Evolutionary conservation across 1,140 invertebrate genomes (phyloP).

Genomic region (Anastatus disparis): DNA sequence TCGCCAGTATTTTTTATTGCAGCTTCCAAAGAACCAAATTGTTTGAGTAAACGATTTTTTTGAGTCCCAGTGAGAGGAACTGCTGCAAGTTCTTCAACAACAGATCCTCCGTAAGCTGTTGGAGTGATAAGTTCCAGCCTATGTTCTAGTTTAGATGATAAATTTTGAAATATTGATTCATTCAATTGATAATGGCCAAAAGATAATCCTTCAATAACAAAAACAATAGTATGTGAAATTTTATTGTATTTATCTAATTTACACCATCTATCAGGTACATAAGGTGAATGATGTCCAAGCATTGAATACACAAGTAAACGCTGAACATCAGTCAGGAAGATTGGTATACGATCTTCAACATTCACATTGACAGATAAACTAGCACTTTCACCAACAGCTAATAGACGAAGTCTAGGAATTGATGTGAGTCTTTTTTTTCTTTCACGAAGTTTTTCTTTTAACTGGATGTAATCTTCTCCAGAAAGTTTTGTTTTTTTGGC

Average conservation of each 20-base stretch:
- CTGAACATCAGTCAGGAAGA: slow-evolving; percentile 85
- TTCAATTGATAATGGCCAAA: slow-evolving; percentile 77
- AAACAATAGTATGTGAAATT: slow-evolving; percentile 73
- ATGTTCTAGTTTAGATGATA: slow-evolving; percentile 71
- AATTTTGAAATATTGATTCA: slow-evolving; percentile 71
- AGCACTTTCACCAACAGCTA: slow-evolving; percentile 72
- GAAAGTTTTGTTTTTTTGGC: slow-evolving; percentile 27
- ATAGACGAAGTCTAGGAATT: slow-evolving; percentile 71
- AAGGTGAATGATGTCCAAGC: slow-evolving; percentile 76
- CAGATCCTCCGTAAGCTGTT: slow-evolving; percentile 74
- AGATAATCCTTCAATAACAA: slow-evolving; percentile 83
- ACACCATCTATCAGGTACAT: slow-evolving; percentile 82
- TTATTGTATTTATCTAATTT: slow-evolving; percentile 77
- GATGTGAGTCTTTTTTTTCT: slow-evolving; percentile 67
- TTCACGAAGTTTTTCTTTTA: slow-evolving; percentile 69
- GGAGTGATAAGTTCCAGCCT: slow-evolving; percentile 81
- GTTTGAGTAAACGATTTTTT: slow-evolving; percentile 71
- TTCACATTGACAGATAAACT: slow-evolving; percentile 63
- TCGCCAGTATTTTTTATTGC: slow-evolving; percentile 74
- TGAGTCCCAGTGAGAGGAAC: slow-evolving; percentile 79
- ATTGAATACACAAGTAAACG: slow-evolving; percentile 83
- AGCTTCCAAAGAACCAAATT: slow-evolving; percentile 76
- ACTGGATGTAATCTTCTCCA: slow-evolving; percentile 67
- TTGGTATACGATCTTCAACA: slow-evolving; percentile 73
- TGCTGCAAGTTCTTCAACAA: slow-evolving; percentile 80